Evolutionary conservation across 2,888 invertebrate genomes (phyloP).

Genomic region (Lycaena phlaeas): DNA sequence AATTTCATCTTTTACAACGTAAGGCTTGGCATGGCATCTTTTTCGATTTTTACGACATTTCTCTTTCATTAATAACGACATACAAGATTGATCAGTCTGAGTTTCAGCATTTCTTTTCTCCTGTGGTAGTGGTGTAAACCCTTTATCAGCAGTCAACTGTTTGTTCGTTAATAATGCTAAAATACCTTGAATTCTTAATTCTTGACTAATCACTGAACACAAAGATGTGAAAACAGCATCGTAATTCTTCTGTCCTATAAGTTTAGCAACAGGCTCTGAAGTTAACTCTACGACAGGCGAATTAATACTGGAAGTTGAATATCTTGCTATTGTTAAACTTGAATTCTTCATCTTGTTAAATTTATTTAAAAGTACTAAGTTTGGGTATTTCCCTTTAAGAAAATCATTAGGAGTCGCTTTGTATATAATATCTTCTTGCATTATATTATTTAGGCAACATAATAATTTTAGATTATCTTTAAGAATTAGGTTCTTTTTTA

Average conservation of each 20-base stretch:
- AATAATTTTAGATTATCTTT: not conserved
- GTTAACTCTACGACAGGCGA: constrained; percentile 28
- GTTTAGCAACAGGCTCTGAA: constrained; percentile 36
- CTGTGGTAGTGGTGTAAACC: not conserved
- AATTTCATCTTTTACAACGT: constrained; percentile 36
- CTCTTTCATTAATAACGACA: constrained; percentile 18
- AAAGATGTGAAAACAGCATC: constrained; percentile 40
- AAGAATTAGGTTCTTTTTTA: not conserved
- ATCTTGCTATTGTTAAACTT: constrained; percentile 37
- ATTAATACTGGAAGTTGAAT: constrained; percentile 17
- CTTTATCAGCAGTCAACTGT: not conserved
- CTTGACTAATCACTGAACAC: constrained; percentile 42
- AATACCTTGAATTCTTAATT: constrained; percentile 41
- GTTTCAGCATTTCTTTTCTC: constrained; percentile 3
- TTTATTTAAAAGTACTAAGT: constrained; percentile 31
- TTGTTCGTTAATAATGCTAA: constrained; percentile 33
- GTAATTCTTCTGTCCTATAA: constrained; percentile 50
- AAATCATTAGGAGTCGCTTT: constrained; percentile 33
- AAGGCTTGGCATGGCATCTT: constrained; percentile 28
- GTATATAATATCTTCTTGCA: constrained; percentile 33
- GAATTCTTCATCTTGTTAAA: constrained; percentile 28
- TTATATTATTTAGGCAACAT: not conserved
- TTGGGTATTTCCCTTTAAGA: constrained; percentile 32
- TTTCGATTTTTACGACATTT: constrained; percentile 23
- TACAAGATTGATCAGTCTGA: constrained; percentile 34